Conservation (phyloP, 2,797 vertebrate genomes). For the Nyctalus aviator region DNA sequence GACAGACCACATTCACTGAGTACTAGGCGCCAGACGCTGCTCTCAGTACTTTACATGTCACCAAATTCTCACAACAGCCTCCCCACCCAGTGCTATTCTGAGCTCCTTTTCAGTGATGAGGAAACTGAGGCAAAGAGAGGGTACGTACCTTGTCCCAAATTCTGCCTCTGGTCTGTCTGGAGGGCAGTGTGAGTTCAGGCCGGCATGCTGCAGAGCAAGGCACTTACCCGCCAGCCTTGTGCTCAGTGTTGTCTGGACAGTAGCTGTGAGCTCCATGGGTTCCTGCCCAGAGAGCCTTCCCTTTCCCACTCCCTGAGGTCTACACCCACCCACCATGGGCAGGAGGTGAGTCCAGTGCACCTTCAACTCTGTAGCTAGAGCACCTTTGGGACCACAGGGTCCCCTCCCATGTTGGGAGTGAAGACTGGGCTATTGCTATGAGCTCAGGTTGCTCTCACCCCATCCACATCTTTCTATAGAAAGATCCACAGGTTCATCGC, state of each 20-base stretch:
- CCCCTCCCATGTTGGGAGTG: rapidly evolving
- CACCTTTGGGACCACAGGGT: no score
- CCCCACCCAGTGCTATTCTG: background rate
- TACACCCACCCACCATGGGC: background rate
- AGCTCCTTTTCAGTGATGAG: background rate
- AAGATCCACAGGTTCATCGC: background rate
- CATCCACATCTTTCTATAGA: background rate
- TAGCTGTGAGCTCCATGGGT: background rate
- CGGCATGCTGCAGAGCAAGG: background rate
- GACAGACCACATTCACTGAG: background rate
- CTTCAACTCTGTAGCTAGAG: background rate
- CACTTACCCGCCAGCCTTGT: background rate
- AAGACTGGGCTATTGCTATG: background rate
- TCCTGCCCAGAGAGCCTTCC: no score
- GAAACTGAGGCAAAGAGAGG: background rate
- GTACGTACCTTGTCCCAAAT: rapidly evolving
- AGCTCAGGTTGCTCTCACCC: background rate
- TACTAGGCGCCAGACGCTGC: background rate
- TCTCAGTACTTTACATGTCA: background rate
- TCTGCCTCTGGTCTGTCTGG: background rate
- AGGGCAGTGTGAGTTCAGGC: background rate
- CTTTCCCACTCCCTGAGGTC: no score
- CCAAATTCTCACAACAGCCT: background rate
- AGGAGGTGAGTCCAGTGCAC: rapidly evolving
- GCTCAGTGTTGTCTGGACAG: background rate